A percentile compares a stretch with the other conserved stretches of the same genome.
Conservation (phyloP, 2,113 vertebrate species). For the Xyliphius kryptos region DNA sequence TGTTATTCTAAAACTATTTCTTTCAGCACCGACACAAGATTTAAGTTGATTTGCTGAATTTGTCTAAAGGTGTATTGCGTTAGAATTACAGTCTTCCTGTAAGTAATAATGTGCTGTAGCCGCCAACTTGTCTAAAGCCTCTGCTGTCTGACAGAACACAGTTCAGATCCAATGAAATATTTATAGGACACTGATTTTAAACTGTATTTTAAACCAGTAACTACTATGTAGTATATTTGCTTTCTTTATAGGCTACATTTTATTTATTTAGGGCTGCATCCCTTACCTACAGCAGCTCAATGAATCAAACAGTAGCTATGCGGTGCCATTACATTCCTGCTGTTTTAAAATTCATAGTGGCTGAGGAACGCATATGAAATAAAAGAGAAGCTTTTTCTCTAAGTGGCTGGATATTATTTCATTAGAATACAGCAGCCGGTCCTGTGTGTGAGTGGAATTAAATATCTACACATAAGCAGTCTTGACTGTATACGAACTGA, state of each 20-base stretch:
- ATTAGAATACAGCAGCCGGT: neutral
- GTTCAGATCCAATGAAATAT: neutral
- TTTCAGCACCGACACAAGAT: no score
- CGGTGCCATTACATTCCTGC: neutral
- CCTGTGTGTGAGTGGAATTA: slow-evolving; percentile 2
- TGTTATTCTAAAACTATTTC: no score
- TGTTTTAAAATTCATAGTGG: neutral
- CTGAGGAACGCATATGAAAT: neutral
- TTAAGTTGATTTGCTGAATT: no score
- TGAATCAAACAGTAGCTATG: neutral
- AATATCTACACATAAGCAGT: neutral
- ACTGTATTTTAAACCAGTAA: neutral
- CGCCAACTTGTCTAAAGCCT: neutral
- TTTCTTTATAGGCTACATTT: neutral
- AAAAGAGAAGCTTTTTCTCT: neutral
- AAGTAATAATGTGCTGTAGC: no score
- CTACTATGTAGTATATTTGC: neutral
- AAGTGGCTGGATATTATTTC: neutral
- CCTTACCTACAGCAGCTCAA: neutral
- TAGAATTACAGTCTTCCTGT: no score
- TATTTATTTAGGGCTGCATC: neutral
- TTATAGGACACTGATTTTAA: neutral
- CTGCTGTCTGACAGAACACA: neutral
- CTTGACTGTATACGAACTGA: neutral
- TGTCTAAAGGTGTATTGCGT: no score